These are phyloP conservation scores for Leptopilina clavipes DNA, from an alignment of 1,140 invertebrate species.

Conservation along the genomic window DNA sequence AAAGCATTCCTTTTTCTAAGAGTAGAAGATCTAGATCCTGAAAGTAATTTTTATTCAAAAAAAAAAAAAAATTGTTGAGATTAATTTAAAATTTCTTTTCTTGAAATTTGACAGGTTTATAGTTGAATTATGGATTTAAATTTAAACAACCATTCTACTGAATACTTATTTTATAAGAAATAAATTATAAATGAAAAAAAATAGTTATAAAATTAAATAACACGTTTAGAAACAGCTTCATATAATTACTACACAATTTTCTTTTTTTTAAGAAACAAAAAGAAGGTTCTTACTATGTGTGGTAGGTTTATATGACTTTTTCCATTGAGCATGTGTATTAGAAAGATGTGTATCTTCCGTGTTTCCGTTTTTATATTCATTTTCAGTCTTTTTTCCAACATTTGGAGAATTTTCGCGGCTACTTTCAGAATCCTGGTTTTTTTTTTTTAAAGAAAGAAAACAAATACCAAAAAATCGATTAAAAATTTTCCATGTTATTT, in stretches of 20 bases:
- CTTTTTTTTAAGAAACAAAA: not conserved
- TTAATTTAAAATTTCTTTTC: not conserved
- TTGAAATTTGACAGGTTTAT: too few species aligned
- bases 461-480: constrained; percentile 2
- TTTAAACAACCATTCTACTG: too few species aligned
- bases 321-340: constrained; percentile 67
- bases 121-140: not conserved
- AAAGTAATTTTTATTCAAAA: not conserved
- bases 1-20: constrained; percentile 18
- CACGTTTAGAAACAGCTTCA: too few species aligned
- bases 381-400: constrained; percentile 66
- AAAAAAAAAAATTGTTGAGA: not conserved
- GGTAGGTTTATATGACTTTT: constrained; percentile 69
- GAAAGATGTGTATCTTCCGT: constrained; percentile 68
- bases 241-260: too few species aligned
- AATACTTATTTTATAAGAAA: too few species aligned
- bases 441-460: constrained; percentile 39
- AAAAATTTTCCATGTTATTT: not conserved
- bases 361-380: constrained; percentile 68
- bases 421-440: constrained; percentile 72
- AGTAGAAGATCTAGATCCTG: constrained; percentile 29
- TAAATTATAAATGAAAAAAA: too few species aligned
- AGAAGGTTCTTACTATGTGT: constrained; percentile 62
- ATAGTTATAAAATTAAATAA: not conserved
- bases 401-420: constrained; percentile 74